Base-by-base conservation (phyloP, 2,888 invertebrate species). In the Chesias legatella region DNA sequence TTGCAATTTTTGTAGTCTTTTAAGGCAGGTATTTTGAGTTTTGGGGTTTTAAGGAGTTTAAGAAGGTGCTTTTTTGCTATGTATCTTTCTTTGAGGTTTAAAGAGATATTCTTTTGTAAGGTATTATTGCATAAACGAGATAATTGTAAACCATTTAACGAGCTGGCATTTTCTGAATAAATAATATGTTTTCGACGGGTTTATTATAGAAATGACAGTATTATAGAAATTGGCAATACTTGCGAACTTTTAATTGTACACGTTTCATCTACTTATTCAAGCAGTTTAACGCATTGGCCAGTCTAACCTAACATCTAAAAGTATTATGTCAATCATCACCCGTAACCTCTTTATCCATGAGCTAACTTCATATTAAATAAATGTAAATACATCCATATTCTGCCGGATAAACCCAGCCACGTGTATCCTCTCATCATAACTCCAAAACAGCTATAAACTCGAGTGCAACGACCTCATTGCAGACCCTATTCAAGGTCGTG, bases 381-480 rank as follows among this genome's bases (percentile, higher is more conserved):
- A 22, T 6, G 6, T 5, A 22, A 7, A 6, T 1, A 22, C n/a
- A 22, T 7, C 1, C 3, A 22, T 7, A 6, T n/a, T 6, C 7
- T 7, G 22, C 11, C 17, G 40, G 36, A 45, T 45, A 38, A 45
- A 36, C 50, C 36, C 40, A 21, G 42, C 39, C 42, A 39, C 43
- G 42, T 49, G 36, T 50, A 39, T 43, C 43, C 43, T 52, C 63
- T 68, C 61, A 66, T 73, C 70, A 70, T 65, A 69, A 64, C 65
- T 59, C 60, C 62, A 58, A 67, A 70, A 65, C 67, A 70, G 67
- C 73, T 67, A 73, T 78, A 79, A 78, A 75, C 56, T 62, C 56
- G 70, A 70, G 86, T 86, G 84, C 86, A 88, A 77, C 79, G 82
- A 83, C 83, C 86, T 78, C 79, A 74, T 70, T 84, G 84, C 82